A percentile compares a stretch with the other conserved stretches of the same genome.
These are phyloP conservation scores for Trematomus bernacchii DNA, from an alignment of 2,797 vertebrate genomes.

Conservation along the genomic window DNA sequence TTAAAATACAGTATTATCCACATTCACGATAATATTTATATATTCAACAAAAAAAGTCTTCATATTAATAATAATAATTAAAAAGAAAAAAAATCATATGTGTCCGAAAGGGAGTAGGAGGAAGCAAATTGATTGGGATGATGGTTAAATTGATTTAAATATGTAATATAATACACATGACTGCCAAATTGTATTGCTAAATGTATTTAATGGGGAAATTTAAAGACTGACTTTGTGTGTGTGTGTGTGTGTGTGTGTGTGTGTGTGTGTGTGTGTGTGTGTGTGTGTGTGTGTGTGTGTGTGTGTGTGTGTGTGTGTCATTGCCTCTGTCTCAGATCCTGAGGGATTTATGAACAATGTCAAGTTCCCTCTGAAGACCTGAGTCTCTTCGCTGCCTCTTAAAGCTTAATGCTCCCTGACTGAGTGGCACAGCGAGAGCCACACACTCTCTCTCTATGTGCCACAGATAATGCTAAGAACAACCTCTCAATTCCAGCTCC, in stretches of 20 bases:
- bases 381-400: constrained; percentile 84
- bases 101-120: too few species aligned
- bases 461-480: constrained; percentile 81
- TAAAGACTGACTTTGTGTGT: constrained; percentile 31
- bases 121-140: constrained; percentile 8
- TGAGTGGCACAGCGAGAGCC: constrained; percentile 81
- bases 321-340: constrained; percentile 66
- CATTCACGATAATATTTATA: too few species aligned
- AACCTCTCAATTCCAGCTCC: constrained; percentile 83
- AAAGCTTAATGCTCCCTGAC: constrained; percentile 84
- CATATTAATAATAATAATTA: too few species aligned
- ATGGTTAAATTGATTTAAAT: constrained; percentile 25
- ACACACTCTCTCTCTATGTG: constrained; percentile 75
- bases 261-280: constrained; percentile 32
- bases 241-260: constrained; percentile 18
- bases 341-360: constrained; percentile 83
- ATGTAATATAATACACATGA: constrained; percentile 5
- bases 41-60: too few species aligned
- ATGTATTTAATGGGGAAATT: constrained; percentile 44
- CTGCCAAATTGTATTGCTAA: constrained; percentile 28
- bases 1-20: too few species aligned
- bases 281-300: constrained; percentile 11
- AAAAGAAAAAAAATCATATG: too few species aligned
- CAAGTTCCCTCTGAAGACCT: constrained; percentile 83
- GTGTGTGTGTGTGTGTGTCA: constrained; percentile 40